Evolutionary conservation across 2,888 invertebrate genomes (phyloP).

Genomic region (Orthonevra nobilis): DNA sequence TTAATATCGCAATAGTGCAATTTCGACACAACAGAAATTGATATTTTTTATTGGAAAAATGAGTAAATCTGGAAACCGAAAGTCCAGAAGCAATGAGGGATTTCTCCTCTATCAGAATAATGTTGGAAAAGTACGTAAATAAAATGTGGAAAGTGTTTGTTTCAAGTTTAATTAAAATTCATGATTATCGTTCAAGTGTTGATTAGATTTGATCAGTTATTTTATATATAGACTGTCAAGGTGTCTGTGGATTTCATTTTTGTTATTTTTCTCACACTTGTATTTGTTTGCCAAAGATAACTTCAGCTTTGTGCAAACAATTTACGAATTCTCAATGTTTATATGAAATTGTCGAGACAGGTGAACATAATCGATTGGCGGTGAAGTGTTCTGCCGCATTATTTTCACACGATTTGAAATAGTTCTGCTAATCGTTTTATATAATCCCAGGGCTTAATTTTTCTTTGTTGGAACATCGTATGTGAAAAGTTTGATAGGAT

Average conservation of each 20-base stretch:
- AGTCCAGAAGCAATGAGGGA: conserved; percentile 74
- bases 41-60: conserved; percentile 24
- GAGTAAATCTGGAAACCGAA: conserved; percentile 69
- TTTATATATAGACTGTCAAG: background rate
- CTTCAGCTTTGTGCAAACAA: background rate
- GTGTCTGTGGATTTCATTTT: background rate
- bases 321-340: too few relatives aligned
- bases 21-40: conserved; percentile 51
- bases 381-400: too few relatives aligned
- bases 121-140: conserved; percentile 65
- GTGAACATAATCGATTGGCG: too few relatives aligned
- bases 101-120: conserved; percentile 71
- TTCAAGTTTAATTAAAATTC: background rate
- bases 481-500: too few relatives aligned
- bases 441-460: too few relatives aligned
- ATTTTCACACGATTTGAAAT: too few relatives aligned
- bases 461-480: too few relatives aligned
- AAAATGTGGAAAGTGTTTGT: background rate
- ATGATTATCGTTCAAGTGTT: background rate
- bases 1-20: conserved; percentile 50
- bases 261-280: background rate
- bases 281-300: background rate
- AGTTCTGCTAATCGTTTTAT: too few relatives aligned
- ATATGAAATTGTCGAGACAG: too few relatives aligned
- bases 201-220: conserved; percentile 25